These are phyloP conservation scores for Anarsia innoxiella DNA, from an alignment of 2,888 invertebrate species.

Conservation along the genomic window DNA sequence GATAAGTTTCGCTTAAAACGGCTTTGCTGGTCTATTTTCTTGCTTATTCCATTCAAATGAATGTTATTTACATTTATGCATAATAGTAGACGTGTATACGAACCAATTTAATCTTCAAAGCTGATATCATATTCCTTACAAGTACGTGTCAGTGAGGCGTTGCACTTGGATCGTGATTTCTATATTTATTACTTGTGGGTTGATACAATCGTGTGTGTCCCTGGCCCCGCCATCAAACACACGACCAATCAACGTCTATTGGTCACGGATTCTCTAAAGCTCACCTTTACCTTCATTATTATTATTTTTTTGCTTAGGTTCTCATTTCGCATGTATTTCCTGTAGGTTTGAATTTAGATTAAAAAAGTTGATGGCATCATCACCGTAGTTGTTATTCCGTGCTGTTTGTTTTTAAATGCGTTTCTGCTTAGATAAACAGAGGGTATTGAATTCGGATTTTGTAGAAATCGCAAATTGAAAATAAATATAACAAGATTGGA, in stretches of 20 bases:
- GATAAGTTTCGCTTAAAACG: too few species aligned
- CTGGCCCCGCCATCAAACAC: conserved; percentile 23
- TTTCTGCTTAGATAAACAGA: too few species aligned
- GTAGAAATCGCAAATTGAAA: too few species aligned
- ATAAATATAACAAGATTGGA: too few species aligned
- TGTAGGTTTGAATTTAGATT: conserved; percentile 3
- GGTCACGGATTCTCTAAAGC: conserved; percentile 13
- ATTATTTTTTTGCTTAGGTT: conserved; percentile 8
- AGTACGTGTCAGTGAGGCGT: conserved; percentile 4
- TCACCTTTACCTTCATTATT: conserved; percentile 1
- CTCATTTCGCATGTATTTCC: conserved; percentile 6
- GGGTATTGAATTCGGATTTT: too few species aligned
- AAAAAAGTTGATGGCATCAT: conserved; percentile 3
- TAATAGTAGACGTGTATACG: too few species aligned
- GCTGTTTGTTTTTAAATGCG: too few species aligned
- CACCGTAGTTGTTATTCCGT: background rate
- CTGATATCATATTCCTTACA: conserved; percentile 8
- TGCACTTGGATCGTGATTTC: conserved; percentile 14
- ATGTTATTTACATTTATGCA: too few species aligned
- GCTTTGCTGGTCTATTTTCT: too few species aligned
- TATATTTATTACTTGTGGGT: conserved; percentile 3
- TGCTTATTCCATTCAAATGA: too few species aligned
- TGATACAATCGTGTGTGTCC: conserved; percentile 23
- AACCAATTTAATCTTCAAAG: background rate
- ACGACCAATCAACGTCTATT: conserved; percentile 9